Conservation (phyloP, 2,888 invertebrate species). For the Neuroscelio doddi region DNA sequence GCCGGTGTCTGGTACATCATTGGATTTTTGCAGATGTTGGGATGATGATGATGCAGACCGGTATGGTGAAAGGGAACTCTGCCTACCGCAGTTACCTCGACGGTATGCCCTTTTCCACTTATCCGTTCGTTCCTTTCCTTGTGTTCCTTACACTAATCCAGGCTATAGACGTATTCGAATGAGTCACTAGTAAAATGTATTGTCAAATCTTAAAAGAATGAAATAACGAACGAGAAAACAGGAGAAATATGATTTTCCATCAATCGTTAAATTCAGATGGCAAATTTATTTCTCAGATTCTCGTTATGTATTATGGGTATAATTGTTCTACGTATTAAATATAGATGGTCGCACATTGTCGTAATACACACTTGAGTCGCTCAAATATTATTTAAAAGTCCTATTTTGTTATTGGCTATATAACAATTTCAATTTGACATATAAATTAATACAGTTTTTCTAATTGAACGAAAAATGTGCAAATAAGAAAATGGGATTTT, state of each 20-base stretch:
- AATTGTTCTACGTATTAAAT: conserved; percentile 14
- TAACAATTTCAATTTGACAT: too few relatives aligned
- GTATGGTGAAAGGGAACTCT: conserved; percentile 94
- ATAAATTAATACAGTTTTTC: too few relatives aligned
- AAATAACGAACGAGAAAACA: background rate
- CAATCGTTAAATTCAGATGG: too few relatives aligned
- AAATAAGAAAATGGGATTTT: conserved; percentile 9
- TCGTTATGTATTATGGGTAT: background rate
- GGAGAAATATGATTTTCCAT: background rate
- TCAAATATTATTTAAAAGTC: conserved; percentile 10
- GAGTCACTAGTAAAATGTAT: conserved; percentile 24
- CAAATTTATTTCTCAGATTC: too few relatives aligned
- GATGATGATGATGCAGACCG: conserved; percentile 97
- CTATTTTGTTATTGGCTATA: background rate
- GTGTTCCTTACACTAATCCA: conserved; percentile 24
- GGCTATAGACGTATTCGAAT: conserved; percentile 44
- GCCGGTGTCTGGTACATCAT: conserved; percentile 53
- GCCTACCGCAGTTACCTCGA: conserved; percentile 82
- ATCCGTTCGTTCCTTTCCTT: conserved; percentile 52
- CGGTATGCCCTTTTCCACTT: conserved; percentile 79
- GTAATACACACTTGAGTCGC: background rate
- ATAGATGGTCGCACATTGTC: conserved; percentile 17
- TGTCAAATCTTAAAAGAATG: background rate
- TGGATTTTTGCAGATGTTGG: conserved; percentile 91
- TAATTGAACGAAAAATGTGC: too few relatives aligned